phyloP scores from a whole-genome alignment of 1,140 invertebrate species.

The Drosophila tropicalis region DNA sequence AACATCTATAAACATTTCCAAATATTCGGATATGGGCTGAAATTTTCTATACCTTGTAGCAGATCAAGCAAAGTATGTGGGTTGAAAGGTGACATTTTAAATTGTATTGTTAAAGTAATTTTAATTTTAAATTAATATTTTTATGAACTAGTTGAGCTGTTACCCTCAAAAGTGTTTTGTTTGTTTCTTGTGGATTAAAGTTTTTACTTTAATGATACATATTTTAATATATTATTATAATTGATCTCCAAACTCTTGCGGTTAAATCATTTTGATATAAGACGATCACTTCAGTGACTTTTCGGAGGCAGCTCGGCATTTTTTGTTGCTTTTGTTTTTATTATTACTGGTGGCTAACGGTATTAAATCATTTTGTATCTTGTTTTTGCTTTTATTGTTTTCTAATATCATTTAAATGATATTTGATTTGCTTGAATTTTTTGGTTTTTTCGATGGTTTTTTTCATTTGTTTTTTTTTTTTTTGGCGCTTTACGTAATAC shows the following conservation, averaged over 20 bases:
- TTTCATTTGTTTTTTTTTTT: slow-evolving; percentile 29
- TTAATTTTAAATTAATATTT: too few relatives aligned
- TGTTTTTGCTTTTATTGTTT: slow-evolving; percentile 20
- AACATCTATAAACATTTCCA: slow-evolving; percentile 15
- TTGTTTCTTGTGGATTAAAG: too few relatives aligned
- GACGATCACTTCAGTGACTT: slow-evolving; percentile 56
- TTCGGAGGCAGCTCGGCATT: slow-evolving; percentile 48
- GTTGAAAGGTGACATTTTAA: too few relatives aligned
- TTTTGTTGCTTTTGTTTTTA: slow-evolving; percentile 16
- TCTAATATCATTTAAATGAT: slow-evolving; percentile 62
- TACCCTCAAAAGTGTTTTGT: too few relatives aligned
- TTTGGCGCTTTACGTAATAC: slow-evolving; percentile 64
- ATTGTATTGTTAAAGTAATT: too few relatives aligned
- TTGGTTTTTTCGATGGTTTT: background rate
- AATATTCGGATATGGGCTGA: too few relatives aligned
- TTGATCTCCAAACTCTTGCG: background rate
- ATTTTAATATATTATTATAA: slow-evolving; percentile 29
- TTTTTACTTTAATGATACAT: slow-evolving; percentile 47
- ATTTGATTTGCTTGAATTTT: slow-evolving; percentile 38
- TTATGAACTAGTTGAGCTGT: too few relatives aligned
- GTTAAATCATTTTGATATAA: slow-evolving; percentile 47
- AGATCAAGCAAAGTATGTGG: too few relatives aligned
- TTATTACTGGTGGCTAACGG: slow-evolving; percentile 46
- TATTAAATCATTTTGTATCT: slow-evolving; percentile 18
- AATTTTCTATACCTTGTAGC: background rate